A percentile compares a stretch with the other conserved stretches of the same genome.
These are phyloP conservation scores for Lichenostomus cassidix DNA, from an alignment of 2,113 vertebrate species.

Conservation along the genomic window DNA sequence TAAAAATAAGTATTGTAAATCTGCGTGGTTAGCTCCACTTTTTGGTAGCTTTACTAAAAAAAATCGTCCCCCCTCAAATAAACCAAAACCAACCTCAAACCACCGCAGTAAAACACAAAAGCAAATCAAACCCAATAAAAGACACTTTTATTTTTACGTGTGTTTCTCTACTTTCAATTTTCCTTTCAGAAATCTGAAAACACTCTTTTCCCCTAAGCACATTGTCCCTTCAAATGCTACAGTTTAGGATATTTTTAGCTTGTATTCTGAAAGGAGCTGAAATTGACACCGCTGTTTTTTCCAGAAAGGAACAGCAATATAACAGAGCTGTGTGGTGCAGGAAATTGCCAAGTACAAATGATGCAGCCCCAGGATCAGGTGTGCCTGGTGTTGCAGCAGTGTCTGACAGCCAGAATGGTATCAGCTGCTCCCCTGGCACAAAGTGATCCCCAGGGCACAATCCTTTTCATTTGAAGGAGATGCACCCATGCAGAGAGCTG, in stretches of 20 bases:
- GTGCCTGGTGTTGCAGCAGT: background rate
- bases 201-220: background rate
- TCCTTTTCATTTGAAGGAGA: background rate
- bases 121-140: background rate
- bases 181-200: constrained; percentile 37
- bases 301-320: background rate
- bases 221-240: background rate
- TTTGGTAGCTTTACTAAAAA: constrained; percentile 14
- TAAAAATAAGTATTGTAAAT: constrained; percentile 53
- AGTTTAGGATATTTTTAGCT: background rate
- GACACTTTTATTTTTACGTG: background rate
- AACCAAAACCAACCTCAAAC: background rate
- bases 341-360: background rate
- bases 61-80: fast-evolving
- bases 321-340: background rate
- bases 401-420: background rate
- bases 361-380: background rate
- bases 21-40: background rate
- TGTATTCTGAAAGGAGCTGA: constrained; percentile 12
- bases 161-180: background rate
- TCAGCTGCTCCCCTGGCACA: background rate
- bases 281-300: constrained; percentile 40
- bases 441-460: background rate
- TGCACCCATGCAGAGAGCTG: background rate
- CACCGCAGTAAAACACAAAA: background rate